Base-by-base conservation (phyloP, 2,113 vertebrate species). In the Poeciliopsis turrubarensis region DNA sequence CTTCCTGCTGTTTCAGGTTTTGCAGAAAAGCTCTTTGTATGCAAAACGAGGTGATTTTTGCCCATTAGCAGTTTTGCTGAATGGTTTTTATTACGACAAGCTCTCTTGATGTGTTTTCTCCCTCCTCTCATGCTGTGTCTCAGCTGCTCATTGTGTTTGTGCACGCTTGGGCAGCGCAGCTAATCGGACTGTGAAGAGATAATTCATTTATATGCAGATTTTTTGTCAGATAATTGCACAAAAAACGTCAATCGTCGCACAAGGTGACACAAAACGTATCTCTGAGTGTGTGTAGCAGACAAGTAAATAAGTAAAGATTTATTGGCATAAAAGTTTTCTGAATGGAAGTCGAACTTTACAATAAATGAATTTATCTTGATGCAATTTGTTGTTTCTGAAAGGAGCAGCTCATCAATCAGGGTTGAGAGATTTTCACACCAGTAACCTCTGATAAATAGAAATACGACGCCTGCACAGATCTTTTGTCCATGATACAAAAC, bases 131-230 rank as follows among this genome's bases (percentile, higher is more conserved):
- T 12, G 60, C 68, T 84, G 83, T 41, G 79, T 65, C 70, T 85
- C 75, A 78, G 51, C 80, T 73, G 68, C 72, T 85, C 68, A 37
- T 80, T 78, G 75, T 81, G 74, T 78, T 79, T 65, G 30, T 60
- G 60, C 65, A 51, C 51, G 60, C 26, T 22, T 6, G 19, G 39
- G 65, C 34, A 51, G 37, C 13, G 66, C 79, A 70, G 70, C 63
- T 85, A 70, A 89, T 80, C 69, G n/a, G 54, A 26, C 47, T 19
- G 60, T 70, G 63, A 60, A 57, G 66, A 54, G 31, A 44, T 73
- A 12, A 54, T 72, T 82, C 39, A 73, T 78, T 78, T 68, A 44
- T 10, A 67, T 74, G 34, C 65, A 79, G 60, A 44, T 80, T 86
- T 80, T 73, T 76, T 79, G 34, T 68, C 61, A 26, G 32, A 74